phyloP scores from a whole-genome alignment of 2,113 vertebrate genomes.

The Ophiodon elongatus region DNA sequence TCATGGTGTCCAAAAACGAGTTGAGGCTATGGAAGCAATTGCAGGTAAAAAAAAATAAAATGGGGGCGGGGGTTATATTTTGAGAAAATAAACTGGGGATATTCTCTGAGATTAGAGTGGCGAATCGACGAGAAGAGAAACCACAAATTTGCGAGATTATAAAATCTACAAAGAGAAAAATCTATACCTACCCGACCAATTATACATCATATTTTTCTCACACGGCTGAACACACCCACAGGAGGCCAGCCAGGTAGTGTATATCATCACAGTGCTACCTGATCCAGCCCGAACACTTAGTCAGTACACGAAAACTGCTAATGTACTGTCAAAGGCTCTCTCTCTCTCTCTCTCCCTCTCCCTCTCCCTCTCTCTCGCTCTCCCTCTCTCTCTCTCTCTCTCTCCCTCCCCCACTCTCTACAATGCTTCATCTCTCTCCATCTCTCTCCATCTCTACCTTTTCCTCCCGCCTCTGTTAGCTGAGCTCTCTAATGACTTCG shows the following conservation, averaged over 20 bases:
- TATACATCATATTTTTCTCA: conserved; percentile 38
- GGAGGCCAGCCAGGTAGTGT: conserved; percentile 44
- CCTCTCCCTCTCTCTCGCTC: neutral
- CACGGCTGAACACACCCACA: conserved; percentile 55
- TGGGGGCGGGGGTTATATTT: neutral
- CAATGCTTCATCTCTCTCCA: neutral
- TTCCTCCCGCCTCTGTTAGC: conserved; percentile 37
- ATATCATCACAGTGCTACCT: conserved; percentile 60
- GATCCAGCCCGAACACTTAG: conserved; percentile 69
- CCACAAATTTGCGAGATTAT: no score
- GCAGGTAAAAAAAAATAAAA: no score
- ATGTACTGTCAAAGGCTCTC: conserved; percentile 63
- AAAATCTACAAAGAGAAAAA: no score
- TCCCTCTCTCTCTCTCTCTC: conserved; percentile 12
- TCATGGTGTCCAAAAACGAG: neutral
- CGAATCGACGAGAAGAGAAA: no score
- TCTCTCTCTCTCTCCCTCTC: conserved; percentile 9
- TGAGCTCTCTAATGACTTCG: conserved; percentile 68
- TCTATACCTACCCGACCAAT: no score
- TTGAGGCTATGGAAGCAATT: neutral
- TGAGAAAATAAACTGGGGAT: neutral
- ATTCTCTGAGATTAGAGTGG: neutral
- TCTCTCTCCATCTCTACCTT: conserved; percentile 16
- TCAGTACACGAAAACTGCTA: conserved; percentile 63
- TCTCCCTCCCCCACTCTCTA: neutral